A percentile compares a stretch with the other conserved stretches of the same genome.
Conservation (phyloP, 2,113 vertebrate genomes). For the Myotis davidii region DNA sequence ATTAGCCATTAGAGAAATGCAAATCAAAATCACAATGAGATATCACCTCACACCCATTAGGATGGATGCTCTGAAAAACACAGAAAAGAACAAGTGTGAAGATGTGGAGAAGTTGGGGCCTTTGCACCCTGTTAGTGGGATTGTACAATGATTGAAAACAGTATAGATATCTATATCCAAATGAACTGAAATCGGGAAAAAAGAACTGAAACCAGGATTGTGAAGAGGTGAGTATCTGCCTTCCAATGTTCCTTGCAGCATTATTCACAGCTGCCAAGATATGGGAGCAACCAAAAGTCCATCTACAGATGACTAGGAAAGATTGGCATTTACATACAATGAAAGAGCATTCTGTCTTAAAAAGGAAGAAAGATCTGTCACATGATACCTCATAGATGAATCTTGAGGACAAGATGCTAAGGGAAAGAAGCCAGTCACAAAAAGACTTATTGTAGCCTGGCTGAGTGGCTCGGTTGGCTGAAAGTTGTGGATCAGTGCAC, state of each 20-base stretch:
- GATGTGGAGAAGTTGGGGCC: neutral
- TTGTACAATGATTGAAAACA: neutral
- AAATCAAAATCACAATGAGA: neutral
- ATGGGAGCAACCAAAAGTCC: neutral
- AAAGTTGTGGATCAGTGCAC: neutral
- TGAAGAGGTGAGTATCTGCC: neutral
- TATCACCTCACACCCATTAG: neutral
- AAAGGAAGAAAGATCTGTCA: neutral
- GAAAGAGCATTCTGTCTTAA: neutral
- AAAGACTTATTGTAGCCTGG: neutral
- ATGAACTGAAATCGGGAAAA: neutral
- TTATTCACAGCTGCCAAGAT: neutral
- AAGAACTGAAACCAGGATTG: neutral
- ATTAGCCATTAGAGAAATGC: slow-evolving; percentile 2
- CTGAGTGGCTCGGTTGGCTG: no score
- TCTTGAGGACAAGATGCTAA: neutral
- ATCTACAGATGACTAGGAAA: neutral
- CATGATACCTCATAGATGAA: neutral
- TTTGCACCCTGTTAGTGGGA: neutral
- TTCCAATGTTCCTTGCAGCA: neutral
- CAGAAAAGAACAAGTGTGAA: neutral
- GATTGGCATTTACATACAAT: no score
- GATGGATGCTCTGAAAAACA: neutral
- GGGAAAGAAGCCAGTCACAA: neutral
- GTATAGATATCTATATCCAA: neutral